Evolutionary conservation across 1,140 invertebrate species (phyloP).

Genomic region (Kradibia gibbosae): DNA sequence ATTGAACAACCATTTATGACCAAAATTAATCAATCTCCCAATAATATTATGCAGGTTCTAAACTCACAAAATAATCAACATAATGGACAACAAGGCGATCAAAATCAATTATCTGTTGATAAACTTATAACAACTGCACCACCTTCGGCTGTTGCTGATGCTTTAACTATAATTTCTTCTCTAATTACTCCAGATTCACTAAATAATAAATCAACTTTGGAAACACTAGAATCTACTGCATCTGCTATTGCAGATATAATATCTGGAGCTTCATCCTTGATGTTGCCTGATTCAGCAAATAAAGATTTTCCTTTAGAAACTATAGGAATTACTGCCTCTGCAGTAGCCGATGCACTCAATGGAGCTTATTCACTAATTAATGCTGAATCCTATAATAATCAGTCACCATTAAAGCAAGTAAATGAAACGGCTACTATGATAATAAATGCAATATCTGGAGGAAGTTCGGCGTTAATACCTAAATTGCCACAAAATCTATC

Average conservation of each 20-base stretch:
- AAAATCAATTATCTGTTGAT: neutral
- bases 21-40: neutral
- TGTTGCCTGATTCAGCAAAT: neutral
- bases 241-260: neutral
- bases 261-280: neutral
- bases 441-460: neutral
- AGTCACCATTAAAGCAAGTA: neutral
- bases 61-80: neutral
- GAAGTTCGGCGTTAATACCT: neutral
- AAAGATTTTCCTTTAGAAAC: neutral
- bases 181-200: neutral
- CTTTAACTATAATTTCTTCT: neutral
- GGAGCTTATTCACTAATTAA: neutral
- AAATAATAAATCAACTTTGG: neutral
- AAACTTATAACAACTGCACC: neutral
- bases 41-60: neutral
- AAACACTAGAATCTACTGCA: neutral
- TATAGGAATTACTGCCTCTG: neutral
- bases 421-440: neutral
- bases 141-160: neutral
- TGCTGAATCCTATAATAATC: neutral
- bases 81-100: neutral
- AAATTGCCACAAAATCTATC: neutral
- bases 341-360: neutral
- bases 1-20: neutral